Evolutionary conservation across 2,113 vertebrate species (phyloP).

Genomic region (Clupea harengus): DNA sequence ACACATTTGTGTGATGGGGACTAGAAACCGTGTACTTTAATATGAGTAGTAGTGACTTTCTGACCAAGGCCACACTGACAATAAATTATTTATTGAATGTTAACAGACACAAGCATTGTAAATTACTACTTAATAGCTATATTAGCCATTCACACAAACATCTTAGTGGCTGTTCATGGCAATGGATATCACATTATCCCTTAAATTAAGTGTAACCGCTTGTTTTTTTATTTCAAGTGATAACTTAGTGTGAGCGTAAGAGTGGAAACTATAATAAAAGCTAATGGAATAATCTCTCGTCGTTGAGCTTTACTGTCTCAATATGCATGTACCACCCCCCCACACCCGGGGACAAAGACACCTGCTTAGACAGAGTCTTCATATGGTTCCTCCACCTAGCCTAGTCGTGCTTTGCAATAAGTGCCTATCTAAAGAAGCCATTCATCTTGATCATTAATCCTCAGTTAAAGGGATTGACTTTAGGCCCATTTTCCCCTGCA

Average conservation of each 20-base stretch:
- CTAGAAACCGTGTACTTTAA: too few relatives aligned
- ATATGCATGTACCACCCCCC: background rate
- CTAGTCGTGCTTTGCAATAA: background rate
- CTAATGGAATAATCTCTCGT: background rate
- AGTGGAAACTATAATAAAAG: background rate
- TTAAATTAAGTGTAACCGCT: background rate
- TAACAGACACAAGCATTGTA: too few relatives aligned
- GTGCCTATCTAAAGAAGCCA: conserved; percentile 27
- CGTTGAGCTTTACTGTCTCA: background rate
- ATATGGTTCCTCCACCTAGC: conserved; percentile 16
- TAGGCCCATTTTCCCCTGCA: conserved; percentile 32
- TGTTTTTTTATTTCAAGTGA: background rate
- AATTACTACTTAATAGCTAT: too few relatives aligned
- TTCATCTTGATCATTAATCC: conserved; percentile 42
- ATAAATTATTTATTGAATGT: background rate
- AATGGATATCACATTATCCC: conserved; percentile 1
- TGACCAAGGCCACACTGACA: background rate
- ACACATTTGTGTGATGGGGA: too few relatives aligned
- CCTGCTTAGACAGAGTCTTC: conserved; percentile 25
- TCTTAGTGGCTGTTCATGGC: background rate
- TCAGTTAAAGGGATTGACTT: conserved; percentile 47
- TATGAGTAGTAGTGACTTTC: background rate
- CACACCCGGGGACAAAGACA: background rate
- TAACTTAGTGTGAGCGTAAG: background rate
- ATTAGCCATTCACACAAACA: background rate